Base-by-base conservation (phyloP, 53 echinoderm and acorn worm genomes). In the Astropecten irregularis region DNA sequence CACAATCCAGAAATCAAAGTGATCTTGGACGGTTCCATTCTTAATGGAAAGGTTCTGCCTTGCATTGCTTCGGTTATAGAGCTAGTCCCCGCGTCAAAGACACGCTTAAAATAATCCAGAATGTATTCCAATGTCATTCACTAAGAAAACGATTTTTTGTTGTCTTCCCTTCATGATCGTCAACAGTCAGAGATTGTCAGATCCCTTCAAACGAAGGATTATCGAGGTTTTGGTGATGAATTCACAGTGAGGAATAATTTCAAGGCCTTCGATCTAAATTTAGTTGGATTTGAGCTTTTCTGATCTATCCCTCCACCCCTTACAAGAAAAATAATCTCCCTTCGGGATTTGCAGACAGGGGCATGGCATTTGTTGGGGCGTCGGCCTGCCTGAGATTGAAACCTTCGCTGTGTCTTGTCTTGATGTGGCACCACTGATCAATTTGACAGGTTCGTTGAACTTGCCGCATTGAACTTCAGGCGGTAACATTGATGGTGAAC, bases 1-100 rank as follows among this genome's bases (percentile, higher is more conserved):
- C 77, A 77, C 77, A 77, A 77, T 60, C 77, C 77, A 77, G 77
- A 44, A 39, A 60, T 77, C 77, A 77, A 77, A 60, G 77, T 34
- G 46, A 77, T 77, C 30, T 27, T 26, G 77, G 77, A 77, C 77
- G 77, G 77, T 77, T 77, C 77, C 77, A 77, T 77, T 77, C 11
- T 42, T 42, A 25, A 18, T 38, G 54, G 58, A 27, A 77, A 58
- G 77, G 77, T 38, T 36, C 66, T 20, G 36, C 42, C 42, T 42
- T 11, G 5, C 2, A 33, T 32, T 33, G 33, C 23, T 15, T 26
- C 58, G 23, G 5, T 14, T 15, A 15, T 62, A 32, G 34, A 13
- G 13, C 7, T 9, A 44, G 46, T 44, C 46, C 46, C 46, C 46
- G 46, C 46, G 7, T 44, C 7, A 44, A 44, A 44, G 46, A 13